Conservation (phyloP, 2,888 invertebrate genomes). For the Malthinus seriepunctatus region DNA sequence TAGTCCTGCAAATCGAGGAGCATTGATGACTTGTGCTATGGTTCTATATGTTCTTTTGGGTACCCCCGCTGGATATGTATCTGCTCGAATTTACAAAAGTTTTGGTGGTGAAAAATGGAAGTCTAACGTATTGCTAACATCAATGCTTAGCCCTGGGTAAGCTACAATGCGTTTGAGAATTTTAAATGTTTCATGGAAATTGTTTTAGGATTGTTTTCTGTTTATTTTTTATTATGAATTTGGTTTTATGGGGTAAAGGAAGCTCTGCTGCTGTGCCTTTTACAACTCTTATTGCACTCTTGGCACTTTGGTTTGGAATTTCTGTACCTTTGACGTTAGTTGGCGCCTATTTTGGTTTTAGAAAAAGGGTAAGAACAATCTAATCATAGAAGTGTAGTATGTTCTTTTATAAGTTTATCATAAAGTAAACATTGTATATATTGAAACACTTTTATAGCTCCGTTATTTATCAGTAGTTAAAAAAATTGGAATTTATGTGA, state of each 20-base stretch:
- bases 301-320: constrained; percentile 98
- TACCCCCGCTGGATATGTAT: constrained; percentile 95
- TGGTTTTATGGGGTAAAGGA: constrained; percentile 93
- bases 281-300: constrained; percentile 89
- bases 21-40: constrained; percentile 97
- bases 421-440: too few relatives aligned
- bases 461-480: too few relatives aligned
- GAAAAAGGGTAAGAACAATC: constrained; percentile 76
- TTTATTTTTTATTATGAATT: constrained; percentile 96
- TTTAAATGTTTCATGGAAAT: constrained; percentile 6
- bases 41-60: constrained; percentile 96
- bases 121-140: constrained; percentile 94
- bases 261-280: constrained; percentile 98
- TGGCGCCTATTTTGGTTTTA: constrained; percentile 98
- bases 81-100: constrained; percentile 96
- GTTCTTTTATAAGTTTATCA: too few relatives aligned
- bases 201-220: constrained; percentile 84
- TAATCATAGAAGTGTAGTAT: too few relatives aligned
- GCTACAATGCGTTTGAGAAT: constrained; percentile 35
- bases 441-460: too few relatives aligned
- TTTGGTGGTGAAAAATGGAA: constrained; percentile 99
- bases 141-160: constrained; percentile 96
- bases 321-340: constrained; percentile 97
- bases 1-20: constrained; percentile 97
- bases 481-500: too few relatives aligned